Evolutionary conservation across 2,113 vertebrate genomes (phyloP).

Genomic region (Mobula birostris): DNA sequence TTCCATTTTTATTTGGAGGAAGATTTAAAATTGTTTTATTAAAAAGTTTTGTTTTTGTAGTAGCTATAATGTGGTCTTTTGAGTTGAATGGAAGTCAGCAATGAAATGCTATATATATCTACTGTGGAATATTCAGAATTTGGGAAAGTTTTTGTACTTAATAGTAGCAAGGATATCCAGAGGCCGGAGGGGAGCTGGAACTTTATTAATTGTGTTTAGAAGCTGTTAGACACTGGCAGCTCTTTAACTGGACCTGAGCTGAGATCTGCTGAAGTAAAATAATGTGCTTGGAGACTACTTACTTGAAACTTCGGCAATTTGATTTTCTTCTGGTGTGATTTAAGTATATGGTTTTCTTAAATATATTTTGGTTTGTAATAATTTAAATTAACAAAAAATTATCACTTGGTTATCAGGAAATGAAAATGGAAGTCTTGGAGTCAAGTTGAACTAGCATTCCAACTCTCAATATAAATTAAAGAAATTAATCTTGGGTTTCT

Average conservation of each 20-base stretch:
- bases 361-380: neutral
- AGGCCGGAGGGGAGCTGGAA: too few relatives aligned
- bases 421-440: neutral
- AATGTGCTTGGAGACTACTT: neutral
- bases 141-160: neutral
- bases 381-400: neutral
- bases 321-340: neutral
- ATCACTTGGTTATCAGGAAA: neutral
- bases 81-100: neutral
- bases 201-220: neutral
- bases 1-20: neutral
- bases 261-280: neutral
- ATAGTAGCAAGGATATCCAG: neutral
- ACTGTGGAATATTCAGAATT: slow-evolving; percentile 1
- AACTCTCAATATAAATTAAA: neutral
- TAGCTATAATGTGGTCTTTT: too few relatives aligned
- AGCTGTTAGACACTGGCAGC: neutral
- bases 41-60: neutral
- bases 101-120: too few relatives aligned
- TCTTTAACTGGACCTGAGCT: neutral
- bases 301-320: neutral
- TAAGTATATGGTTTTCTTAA: neutral
- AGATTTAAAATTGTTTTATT: neutral
- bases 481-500: neutral
- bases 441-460: neutral